A percentile compares a stretch with the other conserved stretches of the same genome.
Evolutionary conservation across 2,888 invertebrate species (phyloP).

Genomic region (Macaria liturata): DNA sequence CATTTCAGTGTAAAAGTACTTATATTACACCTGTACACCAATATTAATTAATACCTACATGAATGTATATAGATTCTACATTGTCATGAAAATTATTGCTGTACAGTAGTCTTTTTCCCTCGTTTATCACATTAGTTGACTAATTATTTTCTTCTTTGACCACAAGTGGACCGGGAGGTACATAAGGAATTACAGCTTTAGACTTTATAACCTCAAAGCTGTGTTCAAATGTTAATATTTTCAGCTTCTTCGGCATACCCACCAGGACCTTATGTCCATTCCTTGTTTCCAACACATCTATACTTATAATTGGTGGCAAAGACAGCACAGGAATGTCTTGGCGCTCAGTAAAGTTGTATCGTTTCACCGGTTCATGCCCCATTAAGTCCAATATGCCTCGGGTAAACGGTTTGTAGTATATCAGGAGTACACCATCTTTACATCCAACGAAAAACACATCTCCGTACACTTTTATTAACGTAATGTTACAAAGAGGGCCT

Average conservation of each 20-base stretch:
- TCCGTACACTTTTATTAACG: conserved; percentile 56
- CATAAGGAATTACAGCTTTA: conserved; percentile 39
- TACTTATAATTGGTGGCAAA: conserved; percentile 57
- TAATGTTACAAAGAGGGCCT: conserved; percentile 55
- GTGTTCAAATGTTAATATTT: conserved; percentile 57
- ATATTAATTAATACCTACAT: too few relatives aligned
- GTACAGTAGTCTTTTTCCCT: too few relatives aligned
- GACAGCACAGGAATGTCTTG: conserved; percentile 58
- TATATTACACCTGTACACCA: too few relatives aligned
- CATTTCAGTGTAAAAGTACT: too few relatives aligned
- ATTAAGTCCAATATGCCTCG: conserved; percentile 58
- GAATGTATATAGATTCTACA: too few relatives aligned
- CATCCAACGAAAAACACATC: conserved; percentile 63
- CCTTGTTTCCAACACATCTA: conserved; percentile 60
- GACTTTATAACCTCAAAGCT: conserved; percentile 41
- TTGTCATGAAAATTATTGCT: too few relatives aligned
- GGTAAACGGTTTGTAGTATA: conserved; percentile 59
- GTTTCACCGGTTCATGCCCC: conserved; percentile 53
- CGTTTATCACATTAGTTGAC: too few relatives aligned
- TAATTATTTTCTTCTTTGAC: too few relatives aligned
- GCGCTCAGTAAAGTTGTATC: conserved; percentile 61
- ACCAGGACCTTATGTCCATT: conserved; percentile 62
- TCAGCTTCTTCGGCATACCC: conserved; percentile 70
- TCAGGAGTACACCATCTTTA: conserved; percentile 58
- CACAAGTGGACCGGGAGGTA: not conserved